These are phyloP conservation scores for Tetheella fluctuosa DNA, from an alignment of 2,888 invertebrate species.

Conservation along the genomic window DNA sequence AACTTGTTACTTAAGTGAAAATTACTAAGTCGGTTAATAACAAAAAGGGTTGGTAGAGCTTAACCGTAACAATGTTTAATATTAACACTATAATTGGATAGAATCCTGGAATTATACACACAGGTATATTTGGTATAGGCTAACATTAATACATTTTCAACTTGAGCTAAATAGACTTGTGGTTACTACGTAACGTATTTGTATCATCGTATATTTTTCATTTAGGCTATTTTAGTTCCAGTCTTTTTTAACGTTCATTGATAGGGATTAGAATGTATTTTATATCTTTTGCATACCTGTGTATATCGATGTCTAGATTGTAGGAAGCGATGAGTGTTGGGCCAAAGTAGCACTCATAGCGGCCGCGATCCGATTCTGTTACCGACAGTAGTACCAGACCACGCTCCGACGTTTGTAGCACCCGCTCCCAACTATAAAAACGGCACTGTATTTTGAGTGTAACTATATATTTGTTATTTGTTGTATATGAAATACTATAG, in stretches of 20 bases:
- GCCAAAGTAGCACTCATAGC: slow-evolving; percentile 85
- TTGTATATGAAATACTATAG: too few species aligned
- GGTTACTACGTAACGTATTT: too few species aligned
- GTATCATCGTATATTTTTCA: too few species aligned
- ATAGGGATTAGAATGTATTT: too few species aligned
- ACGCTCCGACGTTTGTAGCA: slow-evolving; percentile 84
- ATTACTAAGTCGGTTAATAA: not conserved
- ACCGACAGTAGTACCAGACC: slow-evolving; percentile 85
- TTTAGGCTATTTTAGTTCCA: too few species aligned
- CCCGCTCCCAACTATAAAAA: slow-evolving; percentile 80
- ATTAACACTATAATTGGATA: not conserved
- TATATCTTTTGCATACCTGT: slow-evolving; percentile 70
- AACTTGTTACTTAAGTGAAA: not conserved
- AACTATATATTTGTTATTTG: not conserved
- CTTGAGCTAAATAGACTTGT: too few species aligned
- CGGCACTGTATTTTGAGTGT: not conserved
- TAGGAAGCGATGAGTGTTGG: slow-evolving; percentile 83
- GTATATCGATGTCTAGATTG: slow-evolving; percentile 85
- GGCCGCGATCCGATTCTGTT: slow-evolving; percentile 84
- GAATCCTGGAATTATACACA: not conserved
- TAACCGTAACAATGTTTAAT: not conserved
- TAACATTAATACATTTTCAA: too few species aligned
- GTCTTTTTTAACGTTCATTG: too few species aligned
- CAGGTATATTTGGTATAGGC: too few species aligned
- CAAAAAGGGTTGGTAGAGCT: not conserved